Percentiles rank a stretch among this genome's conserved stretches.
phyloP scores from a whole-genome alignment of 2,797 vertebrate genomes.

The Pangasius sanitwongsei region DNA sequence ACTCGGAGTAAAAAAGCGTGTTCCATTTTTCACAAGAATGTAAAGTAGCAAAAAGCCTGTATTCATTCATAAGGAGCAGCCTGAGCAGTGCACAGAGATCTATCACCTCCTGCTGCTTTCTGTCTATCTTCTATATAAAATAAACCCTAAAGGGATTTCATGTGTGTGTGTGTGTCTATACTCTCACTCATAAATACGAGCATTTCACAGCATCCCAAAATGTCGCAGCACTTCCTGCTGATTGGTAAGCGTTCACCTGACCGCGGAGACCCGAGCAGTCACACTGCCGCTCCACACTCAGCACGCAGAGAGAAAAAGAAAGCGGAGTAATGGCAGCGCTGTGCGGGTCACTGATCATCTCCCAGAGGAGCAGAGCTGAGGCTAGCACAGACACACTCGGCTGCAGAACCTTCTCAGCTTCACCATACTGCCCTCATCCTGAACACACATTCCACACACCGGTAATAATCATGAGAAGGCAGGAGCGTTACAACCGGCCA shows the following conservation, averaged over 20 bases:
- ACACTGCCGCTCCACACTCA: not conserved
- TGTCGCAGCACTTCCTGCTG: not conserved
- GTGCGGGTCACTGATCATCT: conserved; percentile 2
- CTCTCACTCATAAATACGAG: not conserved
- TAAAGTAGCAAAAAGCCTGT: not conserved
- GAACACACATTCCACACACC: not conserved
- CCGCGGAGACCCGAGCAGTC: conserved; percentile 4
- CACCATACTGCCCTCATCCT: not conserved
- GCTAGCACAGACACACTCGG: not conserved
- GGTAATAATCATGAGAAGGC: not conserved
- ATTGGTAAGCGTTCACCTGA: not conserved
- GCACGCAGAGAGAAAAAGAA: not conserved
- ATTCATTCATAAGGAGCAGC: not conserved
- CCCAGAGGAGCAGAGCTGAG: not conserved
- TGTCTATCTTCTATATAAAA: not conserved
- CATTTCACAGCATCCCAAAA: not conserved
- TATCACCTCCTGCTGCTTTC: not conserved
- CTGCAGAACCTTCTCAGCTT: not conserved
- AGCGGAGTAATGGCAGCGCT: not conserved
- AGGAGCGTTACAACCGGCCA: not conserved
- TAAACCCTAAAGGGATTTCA: not conserved
- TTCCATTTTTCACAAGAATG: not conserved
- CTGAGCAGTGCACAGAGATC: not conserved
- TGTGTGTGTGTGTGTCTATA: not conserved
- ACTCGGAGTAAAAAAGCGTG: not conserved